phyloP scores from a whole-genome alignment of 2,888 invertebrate genomes.

The Nemapogon koenigi region DNA sequence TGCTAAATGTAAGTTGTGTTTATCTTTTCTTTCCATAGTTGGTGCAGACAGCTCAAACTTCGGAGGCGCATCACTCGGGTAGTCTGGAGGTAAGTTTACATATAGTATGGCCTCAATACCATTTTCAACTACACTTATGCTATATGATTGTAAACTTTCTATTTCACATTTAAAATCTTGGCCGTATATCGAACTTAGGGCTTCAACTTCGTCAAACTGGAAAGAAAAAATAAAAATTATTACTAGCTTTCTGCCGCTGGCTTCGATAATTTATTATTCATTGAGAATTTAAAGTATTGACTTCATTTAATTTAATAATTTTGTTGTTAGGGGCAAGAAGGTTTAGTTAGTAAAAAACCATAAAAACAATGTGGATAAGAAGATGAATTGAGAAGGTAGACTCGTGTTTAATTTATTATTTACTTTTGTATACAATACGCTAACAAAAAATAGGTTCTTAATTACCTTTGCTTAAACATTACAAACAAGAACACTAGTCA shows the following conservation, averaged over 20 bases:
- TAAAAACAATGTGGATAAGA: background rate
- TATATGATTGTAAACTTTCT: conserved; percentile 61
- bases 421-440: no score
- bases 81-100: conserved; percentile 68
- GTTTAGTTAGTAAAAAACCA: no score
- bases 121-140: conserved; percentile 60
- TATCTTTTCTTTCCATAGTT: conserved; percentile 67
- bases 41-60: conserved; percentile 76
- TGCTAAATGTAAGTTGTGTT: conserved; percentile 56
- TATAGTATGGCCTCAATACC: conserved; percentile 63
- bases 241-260: no score
- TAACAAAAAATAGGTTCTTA: conserved; percentile 1
- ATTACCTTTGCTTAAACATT: no score
- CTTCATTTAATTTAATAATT: no score
- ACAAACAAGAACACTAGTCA: no score
- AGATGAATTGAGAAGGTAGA: no score
- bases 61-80: conserved; percentile 71
- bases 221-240: no score
- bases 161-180: conserved; percentile 71
- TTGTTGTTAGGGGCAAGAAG: no score
- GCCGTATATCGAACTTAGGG: conserved; percentile 74
- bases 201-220: conserved; percentile 75
- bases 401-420: no score
- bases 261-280: no score
- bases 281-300: no score